Evolutionary conservation across 2,888 invertebrate species (phyloP).

Genomic region (Glaucopsyche alexis): DNA sequence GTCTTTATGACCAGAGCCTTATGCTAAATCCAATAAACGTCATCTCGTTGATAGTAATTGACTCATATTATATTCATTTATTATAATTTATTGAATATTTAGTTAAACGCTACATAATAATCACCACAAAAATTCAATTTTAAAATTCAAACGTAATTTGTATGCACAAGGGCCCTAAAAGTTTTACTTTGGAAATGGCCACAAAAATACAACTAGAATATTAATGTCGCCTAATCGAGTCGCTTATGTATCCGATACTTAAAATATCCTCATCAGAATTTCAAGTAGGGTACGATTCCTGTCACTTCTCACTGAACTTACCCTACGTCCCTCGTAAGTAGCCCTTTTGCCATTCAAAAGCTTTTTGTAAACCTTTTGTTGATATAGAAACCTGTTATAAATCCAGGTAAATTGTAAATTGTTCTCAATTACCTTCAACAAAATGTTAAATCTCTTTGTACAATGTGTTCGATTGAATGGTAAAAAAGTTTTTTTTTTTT

Average conservation of each 20-base stretch:
- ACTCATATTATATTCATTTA: not conserved
- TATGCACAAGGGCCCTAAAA: not conserved
- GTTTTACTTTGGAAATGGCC: not conserved
- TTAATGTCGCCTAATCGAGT: conserved; percentile 28
- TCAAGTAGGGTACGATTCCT: conserved; percentile 40
- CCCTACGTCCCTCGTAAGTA: conserved; percentile 56
- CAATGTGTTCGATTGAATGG: conserved; percentile 14
- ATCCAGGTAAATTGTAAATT: conserved; percentile 35
- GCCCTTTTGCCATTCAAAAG: conserved; percentile 52
- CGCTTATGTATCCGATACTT: conserved; percentile 29
- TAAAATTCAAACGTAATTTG: conserved; percentile 17
- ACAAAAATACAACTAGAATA: conserved; percentile 12
- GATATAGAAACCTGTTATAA: conserved; percentile 40
- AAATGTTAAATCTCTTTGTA: conserved; percentile 12
- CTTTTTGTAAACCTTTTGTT: conserved; percentile 60
- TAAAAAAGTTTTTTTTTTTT: not conserved
- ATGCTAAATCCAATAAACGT: not conserved
- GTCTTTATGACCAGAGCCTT: not conserved
- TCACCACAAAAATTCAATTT: not conserved
- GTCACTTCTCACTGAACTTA: conserved; percentile 52
- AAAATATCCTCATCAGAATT: conserved; percentile 31
- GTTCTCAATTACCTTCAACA: conserved; percentile 19
- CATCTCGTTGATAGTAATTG: not conserved
- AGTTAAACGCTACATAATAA: not conserved
- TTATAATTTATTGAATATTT: not conserved